Conservation (phyloP, 2,888 invertebrate genomes). For the Rapana venosa region DNA sequence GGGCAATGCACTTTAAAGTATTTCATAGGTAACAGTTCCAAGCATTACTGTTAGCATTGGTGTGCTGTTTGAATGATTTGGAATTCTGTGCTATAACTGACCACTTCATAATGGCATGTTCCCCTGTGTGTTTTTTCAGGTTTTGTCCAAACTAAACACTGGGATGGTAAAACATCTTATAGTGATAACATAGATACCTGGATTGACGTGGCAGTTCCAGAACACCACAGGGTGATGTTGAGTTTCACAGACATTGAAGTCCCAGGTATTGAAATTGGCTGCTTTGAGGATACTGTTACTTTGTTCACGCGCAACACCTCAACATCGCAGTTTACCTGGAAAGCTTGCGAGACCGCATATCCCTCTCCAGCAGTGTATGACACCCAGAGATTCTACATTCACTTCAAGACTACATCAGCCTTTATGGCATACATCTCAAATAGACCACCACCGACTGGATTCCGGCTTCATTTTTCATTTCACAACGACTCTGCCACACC, state of each 20-base stretch:
- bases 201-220: not conserved
- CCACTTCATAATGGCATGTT: too few species aligned
- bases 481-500: not conserved
- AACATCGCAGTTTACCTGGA: not conserved
- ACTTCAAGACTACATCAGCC: too few species aligned
- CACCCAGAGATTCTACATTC: not conserved
- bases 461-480: not conserved
- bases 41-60: too few species aligned
- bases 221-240: not conserved
- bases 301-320: not conserved
- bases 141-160: conserved; percentile 18
- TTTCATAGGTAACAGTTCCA: too few species aligned
- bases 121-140: not conserved
- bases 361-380: not conserved
- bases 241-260: not conserved
- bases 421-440: too few species aligned
- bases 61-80: too few species aligned
- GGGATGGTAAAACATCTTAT: conserved; percentile 3
- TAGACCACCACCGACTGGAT: conserved; percentile 20
- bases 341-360: not conserved
- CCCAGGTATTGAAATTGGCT: not conserved
- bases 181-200: not conserved
- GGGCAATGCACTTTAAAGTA: too few species aligned
- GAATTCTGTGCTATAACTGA: too few species aligned
- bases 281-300: not conserved